A percentile compares a stretch with the other conserved stretches of the same genome.
Conservation (phyloP, 2,113 vertebrate species). For the Vicugna pacos region DNA sequence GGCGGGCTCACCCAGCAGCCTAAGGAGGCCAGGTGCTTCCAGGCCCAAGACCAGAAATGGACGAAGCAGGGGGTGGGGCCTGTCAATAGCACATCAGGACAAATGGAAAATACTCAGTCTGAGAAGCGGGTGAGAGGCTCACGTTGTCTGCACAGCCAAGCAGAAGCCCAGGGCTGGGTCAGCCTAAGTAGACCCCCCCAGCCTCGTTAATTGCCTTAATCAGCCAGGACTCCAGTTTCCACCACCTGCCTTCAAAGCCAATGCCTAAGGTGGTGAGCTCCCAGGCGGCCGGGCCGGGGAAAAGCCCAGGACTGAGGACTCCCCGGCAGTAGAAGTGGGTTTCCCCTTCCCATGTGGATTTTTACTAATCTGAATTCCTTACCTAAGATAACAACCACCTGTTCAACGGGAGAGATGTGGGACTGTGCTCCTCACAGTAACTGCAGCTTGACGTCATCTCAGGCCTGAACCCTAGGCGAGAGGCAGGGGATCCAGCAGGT, state of each 20-base stretch:
- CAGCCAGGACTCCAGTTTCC: neutral
- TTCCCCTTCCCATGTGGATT: neutral
- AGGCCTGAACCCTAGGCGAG: neutral
- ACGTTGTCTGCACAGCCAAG: neutral
- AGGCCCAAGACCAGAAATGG: neutral
- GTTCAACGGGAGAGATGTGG: neutral
- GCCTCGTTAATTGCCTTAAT: neutral
- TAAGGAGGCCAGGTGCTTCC: neutral
- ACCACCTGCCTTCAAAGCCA: neutral
- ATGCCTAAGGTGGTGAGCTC: neutral
- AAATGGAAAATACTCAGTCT: neutral
- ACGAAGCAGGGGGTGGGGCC: neutral
- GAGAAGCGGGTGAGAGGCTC: neutral
- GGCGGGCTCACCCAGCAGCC: neutral
- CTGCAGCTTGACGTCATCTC: neutral
- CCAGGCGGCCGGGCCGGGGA: neutral
- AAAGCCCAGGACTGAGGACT: neutral
- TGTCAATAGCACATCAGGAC: neutral
- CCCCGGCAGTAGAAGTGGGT: neutral
- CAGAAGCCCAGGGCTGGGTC: neutral
- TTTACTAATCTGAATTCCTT: neutral
- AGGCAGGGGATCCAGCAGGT: neutral
- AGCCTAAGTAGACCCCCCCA: neutral
- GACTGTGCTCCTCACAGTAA: neutral
- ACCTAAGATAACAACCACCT: neutral